Base-by-base conservation (phyloP, 64 coral and sea anemone species). In the Platygyra sinensis region DNA sequence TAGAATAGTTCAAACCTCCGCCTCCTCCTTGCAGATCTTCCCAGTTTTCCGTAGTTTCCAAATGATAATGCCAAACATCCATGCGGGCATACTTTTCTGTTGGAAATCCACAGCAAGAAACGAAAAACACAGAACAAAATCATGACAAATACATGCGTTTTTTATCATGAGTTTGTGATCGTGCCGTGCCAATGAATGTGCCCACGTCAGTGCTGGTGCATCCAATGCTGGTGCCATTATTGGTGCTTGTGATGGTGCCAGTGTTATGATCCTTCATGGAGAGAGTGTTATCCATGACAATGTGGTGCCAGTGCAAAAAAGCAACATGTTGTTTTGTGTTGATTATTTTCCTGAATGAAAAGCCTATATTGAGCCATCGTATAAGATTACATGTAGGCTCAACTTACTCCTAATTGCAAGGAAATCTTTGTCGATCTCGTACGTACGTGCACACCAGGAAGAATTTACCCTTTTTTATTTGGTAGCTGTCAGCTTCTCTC, bases 1-100 rank as follows among this genome's bases (percentile, higher is more conserved):
- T 85, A 46, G 20, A 39, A 24, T 24, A 65, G 9, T 24, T 50
- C 81, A 85, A 85, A 85, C 81, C 81, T 85, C 24, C 62, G 42
- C 24, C 60, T 30, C 60, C 36, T 67, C 42, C 80, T 24, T 20
- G 12, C 32, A 8, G 1, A 39, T 71, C 81, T 49, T 50, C 62
- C 25, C 38, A 51, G 81, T 67, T 85, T 85, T 49, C 81, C 39
- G 81, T 71, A 13, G 22, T 20, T 24, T 71, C 81, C 62, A 85
- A 85, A 69, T 85, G 81, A 71, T 85, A 85, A 85, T 85, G 81
- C 62, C 81, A 85, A 51, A 85, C 62, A 27, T 52, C 81, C 31
- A 67, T 71, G 32, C 81, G 81, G 36, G 81, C 62, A 69, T 22
- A 67, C 8, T 38, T 36, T 51, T 85, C 81, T 51, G 63, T 64